Base-by-base conservation (phyloP, 2,113 vertebrate species). In the Poeciliopsis retropinna region DNA sequence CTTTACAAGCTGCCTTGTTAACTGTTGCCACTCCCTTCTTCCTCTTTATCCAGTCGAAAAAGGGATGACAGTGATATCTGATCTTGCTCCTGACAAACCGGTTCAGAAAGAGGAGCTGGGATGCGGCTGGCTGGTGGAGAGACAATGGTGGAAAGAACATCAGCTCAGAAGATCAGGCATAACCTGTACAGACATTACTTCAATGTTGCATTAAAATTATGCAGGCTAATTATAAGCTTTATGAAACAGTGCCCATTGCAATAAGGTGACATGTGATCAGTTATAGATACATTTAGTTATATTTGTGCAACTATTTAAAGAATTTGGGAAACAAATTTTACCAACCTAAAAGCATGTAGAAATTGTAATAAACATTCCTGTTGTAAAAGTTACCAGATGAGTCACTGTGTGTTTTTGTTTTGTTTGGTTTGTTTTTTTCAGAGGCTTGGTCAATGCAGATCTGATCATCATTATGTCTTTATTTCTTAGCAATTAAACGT, bases 11-110 rank as follows among this genome's bases (percentile, higher is more conserved):
- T 72, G 67, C 64, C 30, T 19, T 70, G 32, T 13, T 69, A 73
- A 81, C 31, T 47, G 51, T 39, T 28, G 22, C 60, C 69, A 74
- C 57, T 4, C 65, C 72, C 74, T 72, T 44, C 15, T 73, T 14
- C 80, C 64, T n/a, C 22, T 25, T 70, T 10, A 63, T 77, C 67
- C 70, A 78, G 31, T 67, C 94, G 93, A 82, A 92, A 91, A 88
- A 44, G 0, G 5, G 91, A 93, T 62, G 79, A 39, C 79, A 90
- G 90, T 91, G 91, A 92, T 84, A 91, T 94, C 83, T 95, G 82
- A 94, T 72, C 64, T 13, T 5, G 4, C 10, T 30, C 61, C 79
- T 30, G 79, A 76, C 70, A 78, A 87, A 86, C 90, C 32, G 22
- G 89, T 92, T 90, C 79, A 47, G 65, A 71, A 69, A 34, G 81